Evolutionary conservation across 53 echinoderm and acorn worm genomes (phyloP), one percentile per base, ranked within the genome.

Genomic region (Crossaster papposus): DNA sequence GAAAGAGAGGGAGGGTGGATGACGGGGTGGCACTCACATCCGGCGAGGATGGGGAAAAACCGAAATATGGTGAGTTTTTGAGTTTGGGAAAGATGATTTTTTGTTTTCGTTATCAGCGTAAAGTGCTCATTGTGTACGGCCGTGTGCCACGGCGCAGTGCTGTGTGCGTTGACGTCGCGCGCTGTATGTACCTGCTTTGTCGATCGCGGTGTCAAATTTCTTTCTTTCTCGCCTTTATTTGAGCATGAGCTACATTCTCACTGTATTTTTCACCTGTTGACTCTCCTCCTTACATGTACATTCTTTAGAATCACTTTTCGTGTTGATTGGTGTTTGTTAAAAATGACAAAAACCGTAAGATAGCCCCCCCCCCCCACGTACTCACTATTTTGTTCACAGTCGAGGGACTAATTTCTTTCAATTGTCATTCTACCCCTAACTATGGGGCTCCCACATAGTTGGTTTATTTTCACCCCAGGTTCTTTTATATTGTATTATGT

Each of bases 41-140:
- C 26, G 90, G 81, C 23, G 93, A 93, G 28, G 79, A 79, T 0
- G 79, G 79, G 6, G 79, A 85, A 54, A 90, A 93, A 36, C 82
- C 90, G 50, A 93, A 93, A 90, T 93, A 93, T 51, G 93, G 93
- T 93, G 64, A 90, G 86, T 83, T 74, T n/a, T 63, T 64, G 90
- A 53, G 29, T 72, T 28, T n/a, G 36, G 18, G 36, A 54, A 54
- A 64, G n/a, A 35, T 18, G 31, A 11, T 7, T 0, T 52, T n/a
- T n/a, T 0, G 9, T 29, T 79, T 24, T 23, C 11, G 0, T 14
- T 44, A 9, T 44, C 44, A 44, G 44, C 44, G 44, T 0, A 9
- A 30, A 29, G 30, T 81, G 81, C 64, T 33, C 14, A 11, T 20
- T 23, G 31, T 20, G 37, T 22, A 44, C 50, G 68, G 38, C 36